phyloP scores from a whole-genome alignment of 2,113 vertebrate genomes.

The Campylomormyrus numenius region DNA sequence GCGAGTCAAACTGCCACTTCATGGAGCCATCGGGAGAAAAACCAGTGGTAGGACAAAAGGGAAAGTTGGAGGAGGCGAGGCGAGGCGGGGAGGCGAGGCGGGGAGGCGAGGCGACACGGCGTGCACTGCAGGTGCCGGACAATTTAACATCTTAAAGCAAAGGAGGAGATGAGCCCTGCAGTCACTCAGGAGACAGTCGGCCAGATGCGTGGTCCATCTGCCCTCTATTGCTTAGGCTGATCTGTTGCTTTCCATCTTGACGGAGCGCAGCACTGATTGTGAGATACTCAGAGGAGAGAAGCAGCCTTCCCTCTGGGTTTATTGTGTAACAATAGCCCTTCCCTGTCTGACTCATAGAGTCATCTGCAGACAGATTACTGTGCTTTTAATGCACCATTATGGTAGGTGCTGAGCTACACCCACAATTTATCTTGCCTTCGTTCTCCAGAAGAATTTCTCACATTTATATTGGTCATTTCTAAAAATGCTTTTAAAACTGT shows the following conservation, averaged over 20 bases:
- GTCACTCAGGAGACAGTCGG: neutral
- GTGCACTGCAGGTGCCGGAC: neutral
- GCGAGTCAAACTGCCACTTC: neutral
- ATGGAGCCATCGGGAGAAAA: neutral
- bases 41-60: neutral
- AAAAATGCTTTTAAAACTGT: neutral
- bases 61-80: neutral
- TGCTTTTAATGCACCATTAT: neutral
- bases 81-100: neutral
- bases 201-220: neutral
- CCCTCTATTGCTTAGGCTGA: neutral
- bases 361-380: neutral
- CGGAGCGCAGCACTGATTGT: neutral
- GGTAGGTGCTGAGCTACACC: neutral
- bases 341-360: neutral
- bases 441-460: neutral
- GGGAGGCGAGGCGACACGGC: neutral
- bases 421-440: neutral
- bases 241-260: neutral
- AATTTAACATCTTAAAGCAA: neutral
- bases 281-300: neutral
- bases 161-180: neutral
- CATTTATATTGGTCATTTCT: neutral
- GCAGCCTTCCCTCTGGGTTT: neutral
- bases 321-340: neutral